Conservation (phyloP, 2,797 vertebrate species). For the Micrastur ruficollis region DNA sequence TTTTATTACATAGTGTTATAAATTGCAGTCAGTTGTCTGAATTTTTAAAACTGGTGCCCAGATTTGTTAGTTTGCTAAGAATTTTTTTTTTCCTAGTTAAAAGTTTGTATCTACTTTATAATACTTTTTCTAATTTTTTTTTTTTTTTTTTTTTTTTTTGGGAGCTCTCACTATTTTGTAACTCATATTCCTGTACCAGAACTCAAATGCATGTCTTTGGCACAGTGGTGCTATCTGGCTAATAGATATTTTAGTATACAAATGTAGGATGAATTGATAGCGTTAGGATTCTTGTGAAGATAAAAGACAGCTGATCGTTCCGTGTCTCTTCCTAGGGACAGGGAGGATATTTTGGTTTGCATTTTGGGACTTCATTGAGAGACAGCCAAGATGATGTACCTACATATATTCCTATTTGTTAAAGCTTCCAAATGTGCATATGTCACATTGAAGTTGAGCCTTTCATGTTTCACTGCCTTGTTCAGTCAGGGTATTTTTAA, state of each 20-base stretch:
- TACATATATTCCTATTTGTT: not conserved
- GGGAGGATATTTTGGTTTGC: not conserved
- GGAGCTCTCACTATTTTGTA: not conserved
- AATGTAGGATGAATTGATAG: not conserved
- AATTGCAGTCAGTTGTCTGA: constrained; percentile 33
- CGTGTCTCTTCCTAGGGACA: not conserved
- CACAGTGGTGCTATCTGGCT: not conserved
- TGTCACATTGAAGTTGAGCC: not conserved
- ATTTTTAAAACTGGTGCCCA: constrained; percentile 10
- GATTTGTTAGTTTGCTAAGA: constrained; percentile 10
- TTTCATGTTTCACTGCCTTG: not conserved
- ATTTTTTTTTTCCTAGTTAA: not conserved
- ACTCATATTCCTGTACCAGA: not conserved
- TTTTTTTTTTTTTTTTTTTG: too few relatives aligned
- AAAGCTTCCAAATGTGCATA: not conserved
- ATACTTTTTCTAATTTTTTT: not conserved
- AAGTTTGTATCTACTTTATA: not conserved
- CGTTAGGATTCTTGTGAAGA: not conserved
- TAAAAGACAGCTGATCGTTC: not conserved
- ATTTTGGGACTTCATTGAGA: not conserved
- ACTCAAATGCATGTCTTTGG: not conserved
- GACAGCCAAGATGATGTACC: not conserved
- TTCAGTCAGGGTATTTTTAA: not conserved
- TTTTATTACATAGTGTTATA: constrained; percentile 28
- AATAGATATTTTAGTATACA: not conserved